Evolutionary conservation across 2,797 vertebrate species (phyloP).

Genomic region (Kryptopterus vitreolus): DNA sequence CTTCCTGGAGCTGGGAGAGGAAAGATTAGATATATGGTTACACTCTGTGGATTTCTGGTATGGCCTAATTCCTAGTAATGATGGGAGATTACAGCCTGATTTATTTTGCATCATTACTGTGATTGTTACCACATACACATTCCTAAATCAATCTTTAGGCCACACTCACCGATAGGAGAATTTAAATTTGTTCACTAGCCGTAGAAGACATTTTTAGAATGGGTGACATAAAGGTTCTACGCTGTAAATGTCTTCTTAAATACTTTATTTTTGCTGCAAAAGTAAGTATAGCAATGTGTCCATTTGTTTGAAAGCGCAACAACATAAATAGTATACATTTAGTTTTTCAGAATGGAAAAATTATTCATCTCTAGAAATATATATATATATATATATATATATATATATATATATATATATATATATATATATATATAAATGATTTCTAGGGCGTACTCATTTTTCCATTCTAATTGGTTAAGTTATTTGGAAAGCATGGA

Average conservation of each 20-base stretch:
- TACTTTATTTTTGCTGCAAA: background rate
- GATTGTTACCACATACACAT: constrained; percentile 68
- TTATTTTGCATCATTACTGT: constrained; percentile 64
- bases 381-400: too few relatives aligned
- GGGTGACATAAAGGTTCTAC: background rate
- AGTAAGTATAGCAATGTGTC: background rate
- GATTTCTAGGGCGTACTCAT: too few relatives aligned
- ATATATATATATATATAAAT: too few relatives aligned
- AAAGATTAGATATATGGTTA: constrained; percentile 52
- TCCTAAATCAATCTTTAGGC: constrained; percentile 29
- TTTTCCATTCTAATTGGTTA: too few relatives aligned
- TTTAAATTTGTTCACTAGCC: constrained; percentile 31
- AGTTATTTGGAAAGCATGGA: background rate
- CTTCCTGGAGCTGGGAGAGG: constrained; percentile 46
- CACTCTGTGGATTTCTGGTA: constrained; percentile 31
- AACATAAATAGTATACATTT: background rate
- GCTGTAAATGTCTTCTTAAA: background rate
- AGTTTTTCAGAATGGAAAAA: background rate
- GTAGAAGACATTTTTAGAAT: background rate
- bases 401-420: too few relatives aligned
- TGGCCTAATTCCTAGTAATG: constrained; percentile 52
- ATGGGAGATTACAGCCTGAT: constrained; percentile 62
- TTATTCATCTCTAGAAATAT: background rate
- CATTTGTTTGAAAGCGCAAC: background rate
- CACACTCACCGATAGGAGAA: constrained; percentile 32